Base-by-base conservation (phyloP, 2,888 invertebrate genomes). In the Erebia aethiops region DNA sequence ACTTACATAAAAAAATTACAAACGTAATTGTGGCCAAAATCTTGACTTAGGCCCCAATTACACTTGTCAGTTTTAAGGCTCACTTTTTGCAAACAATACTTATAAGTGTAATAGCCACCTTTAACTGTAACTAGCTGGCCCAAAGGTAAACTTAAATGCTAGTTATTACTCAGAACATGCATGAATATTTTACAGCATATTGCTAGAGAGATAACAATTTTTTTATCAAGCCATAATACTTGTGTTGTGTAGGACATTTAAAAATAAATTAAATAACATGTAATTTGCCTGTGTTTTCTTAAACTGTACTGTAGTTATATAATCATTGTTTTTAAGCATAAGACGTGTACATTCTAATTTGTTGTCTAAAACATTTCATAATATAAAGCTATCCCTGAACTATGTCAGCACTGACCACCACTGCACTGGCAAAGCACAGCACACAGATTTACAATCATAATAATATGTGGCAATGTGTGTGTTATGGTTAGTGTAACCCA, bases 151-250 rank as follows among this genome's bases (percentile, higher is more conserved):
- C 35, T 41, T 3, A 46, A 46, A 46, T 61, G n/a, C 60, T 58
- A 16, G 41, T 10, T 61, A n/a, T 61, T n/a, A 13, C 18, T 11
- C 18, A 21, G 14, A 18, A 61, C 13, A 49, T 49, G 13, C n/a
- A 8, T 62, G 16, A 18, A 18, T 62, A 46, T 62, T 35, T 49
- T 46, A 21, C 43, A 60, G 41, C 21, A 62, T 21, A 16, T 43
- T 21, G 62, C 49, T 62, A 62, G 18, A 21, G 46, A 49, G 49
- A 62, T 62, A 49, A 49, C 21, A 43, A 43, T 61, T 61, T 61
- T 46, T 21, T 62, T 62, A 62, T 62, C 62, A 49, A 43, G 13
- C 49, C 18, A 1, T 43, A 61, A 16, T 52, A 51, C 13, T 54
- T 46, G 46, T 46, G 16, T n/a, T 18, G 16, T 49, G 21, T 62